Base-by-base conservation (phyloP, 2,797 vertebrate genomes). In the Phrynocephalus vlangalii region DNA sequence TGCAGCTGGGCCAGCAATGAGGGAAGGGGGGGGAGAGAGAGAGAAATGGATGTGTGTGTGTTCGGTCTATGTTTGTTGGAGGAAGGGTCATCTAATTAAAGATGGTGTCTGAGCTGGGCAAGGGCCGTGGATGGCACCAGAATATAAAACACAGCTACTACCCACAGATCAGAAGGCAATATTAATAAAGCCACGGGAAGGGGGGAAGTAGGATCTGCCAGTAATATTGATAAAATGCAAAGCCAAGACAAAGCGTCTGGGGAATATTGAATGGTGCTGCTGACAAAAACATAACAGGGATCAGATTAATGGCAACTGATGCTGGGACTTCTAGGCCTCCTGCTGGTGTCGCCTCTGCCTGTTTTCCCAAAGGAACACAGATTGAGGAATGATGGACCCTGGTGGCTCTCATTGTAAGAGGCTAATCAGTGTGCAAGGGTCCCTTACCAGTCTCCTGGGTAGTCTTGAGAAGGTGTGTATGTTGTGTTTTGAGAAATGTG, bases 61-160 rank as follows among this genome's bases (percentile, higher is more conserved):
- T 92, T 96, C 96, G 93, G 91, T 96, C 96, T 96, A 95, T 95
- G 93, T 97, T 95, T 96, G 95, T 92, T 89, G 83, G 94, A 95
- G 91, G 94, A 93, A 93, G 91, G 94, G 92, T 96, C 96, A 97
- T 96, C 96, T 96, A 96, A 97, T 96, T 97, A 97, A 97, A 96
- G 92, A 95, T 96, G 96, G 96, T 93, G 84, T 90, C 86, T 80
- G 93, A 92, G 93, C 94, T 96, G 96, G 96, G 92, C 96, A 95
- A 92, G 94, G 38, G 94, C 93, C 0, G 86, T 33, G 91, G 91
- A 97, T 96, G 94, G 96, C 92, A 94, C 88, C 92, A 82, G 96
- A 96, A 97, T 97, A 96, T 87, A 95, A 97, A 97, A 93, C 89
- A 0, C 16, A 67, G 94, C 92, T 30, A 92, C 95, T 94, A 91